A percentile compares a stretch with the other conserved stretches of the same genome.
These are phyloP conservation scores for Diadophis punctatus DNA, from an alignment of 2,113 vertebrate species.

Conservation along the genomic window DNA sequence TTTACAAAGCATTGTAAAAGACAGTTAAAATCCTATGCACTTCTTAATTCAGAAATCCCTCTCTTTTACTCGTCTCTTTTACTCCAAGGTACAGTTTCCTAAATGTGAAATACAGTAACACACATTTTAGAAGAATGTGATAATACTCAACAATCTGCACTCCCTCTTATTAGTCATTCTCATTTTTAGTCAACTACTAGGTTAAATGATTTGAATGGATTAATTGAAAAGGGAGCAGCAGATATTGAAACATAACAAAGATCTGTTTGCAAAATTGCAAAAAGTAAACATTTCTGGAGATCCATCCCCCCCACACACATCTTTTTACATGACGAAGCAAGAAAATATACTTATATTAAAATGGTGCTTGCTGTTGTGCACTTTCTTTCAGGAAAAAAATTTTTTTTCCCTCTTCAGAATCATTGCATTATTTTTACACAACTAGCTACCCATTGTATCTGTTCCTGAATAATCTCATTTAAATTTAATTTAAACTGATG, in stretches of 20 bases:
- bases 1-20: background rate
- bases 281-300: background rate
- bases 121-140: background rate
- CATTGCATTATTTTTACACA: background rate
- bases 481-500: background rate
- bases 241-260: background rate
- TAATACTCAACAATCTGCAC: background rate
- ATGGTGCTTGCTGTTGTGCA: background rate
- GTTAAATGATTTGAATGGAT: background rate
- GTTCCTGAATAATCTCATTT: background rate
- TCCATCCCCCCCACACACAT: background rate
- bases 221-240: background rate
- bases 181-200: background rate
- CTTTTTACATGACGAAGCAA: background rate
- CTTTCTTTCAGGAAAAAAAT: background rate
- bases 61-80: background rate
- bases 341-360: background rate
- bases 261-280: background rate
- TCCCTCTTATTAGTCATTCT: background rate
- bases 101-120: background rate
- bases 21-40: background rate
- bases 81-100: background rate
- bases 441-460: background rate
- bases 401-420: background rate
- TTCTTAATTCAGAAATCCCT: background rate